Base-by-base conservation (phyloP, 2,888 invertebrate species). In the Pterostichus niger region DNA sequence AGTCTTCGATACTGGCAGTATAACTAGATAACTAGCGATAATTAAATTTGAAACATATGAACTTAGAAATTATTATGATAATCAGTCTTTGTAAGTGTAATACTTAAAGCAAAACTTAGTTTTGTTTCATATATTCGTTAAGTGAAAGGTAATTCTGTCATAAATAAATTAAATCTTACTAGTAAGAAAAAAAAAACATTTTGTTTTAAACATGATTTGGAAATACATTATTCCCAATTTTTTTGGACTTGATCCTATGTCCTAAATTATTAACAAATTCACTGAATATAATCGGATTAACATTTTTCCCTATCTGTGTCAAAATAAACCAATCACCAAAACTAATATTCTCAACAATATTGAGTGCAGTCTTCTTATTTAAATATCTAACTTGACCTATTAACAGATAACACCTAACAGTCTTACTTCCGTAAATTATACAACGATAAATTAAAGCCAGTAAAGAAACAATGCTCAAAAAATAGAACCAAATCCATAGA, bases 271-370 rank as follows among this genome's bases (percentile, higher is more conserved):
- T 83, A 59, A 95, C 89, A 64, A 95, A 88, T 85, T 95, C 94
- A 85, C 92, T 91, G 88, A 93, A 95, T 76, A 94, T 90, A 15
- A 93, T 89, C 0, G 94, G 94, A 88, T 95, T 94, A 86, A 96
- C 92, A 88, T 96, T 96, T 87, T 94, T 94, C 83, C 95, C 94
- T 68, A 96, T 91, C 87, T 94, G 93, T 88, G 94, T 93, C 9
- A 96, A 89, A 46, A 96, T 88, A 88, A 96, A 96, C 94, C 96
- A 96, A 88, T 96, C 96, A 0, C 95, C 95, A 84, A 93, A 94
- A 79, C 92, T 91, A 56, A 93, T 90, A 79, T 89, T 89, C 83
- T 90, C 90, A 0, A 93, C 91, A 84, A 94, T 91, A 31, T 85
- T 80, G 76, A 89, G 89, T 0, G 91, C 90, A 6, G 94, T 91